These are phyloP conservation scores for Ericerus pela DNA, from an alignment of 1,140 invertebrate genomes.

Conservation along the genomic window DNA sequence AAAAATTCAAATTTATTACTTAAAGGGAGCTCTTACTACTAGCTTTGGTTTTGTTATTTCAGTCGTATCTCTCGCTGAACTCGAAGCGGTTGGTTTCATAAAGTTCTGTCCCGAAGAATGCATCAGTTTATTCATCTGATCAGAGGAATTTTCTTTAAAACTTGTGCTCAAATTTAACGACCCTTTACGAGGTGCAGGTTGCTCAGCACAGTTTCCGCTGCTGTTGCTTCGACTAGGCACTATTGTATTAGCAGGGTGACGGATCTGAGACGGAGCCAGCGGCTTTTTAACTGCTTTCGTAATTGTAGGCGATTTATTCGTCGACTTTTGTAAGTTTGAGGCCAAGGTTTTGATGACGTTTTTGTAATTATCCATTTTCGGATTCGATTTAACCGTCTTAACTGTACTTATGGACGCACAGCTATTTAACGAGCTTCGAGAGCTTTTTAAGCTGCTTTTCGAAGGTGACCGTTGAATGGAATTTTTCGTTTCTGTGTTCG, in stretches of 20 bases:
- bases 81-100: conserved; percentile 45
- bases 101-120: conserved; percentile 32
- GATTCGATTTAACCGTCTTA: conserved; percentile 39
- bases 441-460: conserved; percentile 58
- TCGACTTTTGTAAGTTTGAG: conserved; percentile 25
- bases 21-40: conserved; percentile 42
- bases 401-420: conserved; percentile 64
- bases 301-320: conserved; percentile 6
- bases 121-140: conserved; percentile 30
- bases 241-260: conserved; percentile 28
- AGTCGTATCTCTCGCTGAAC: conserved; percentile 38
- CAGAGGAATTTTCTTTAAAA: conserved; percentile 31
- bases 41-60: conserved; percentile 21
- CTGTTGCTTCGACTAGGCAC: conserved; percentile 30
- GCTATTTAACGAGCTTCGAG: conserved; percentile 64
- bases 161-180: conserved; percentile 22
- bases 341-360: conserved; percentile 27
- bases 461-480: conserved; percentile 45
- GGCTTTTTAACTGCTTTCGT: conserved; percentile 27
- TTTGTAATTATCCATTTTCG: conserved; percentile 26
- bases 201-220: conserved; percentile 24
- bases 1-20: conserved; percentile 43
- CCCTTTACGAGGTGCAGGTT: neutral
- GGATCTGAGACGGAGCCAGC: conserved; percentile 35
- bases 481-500: conserved; percentile 17